phyloP scores from a whole-genome alignment of 2,113 vertebrate genomes.

The Notothenia rossii region DNA sequence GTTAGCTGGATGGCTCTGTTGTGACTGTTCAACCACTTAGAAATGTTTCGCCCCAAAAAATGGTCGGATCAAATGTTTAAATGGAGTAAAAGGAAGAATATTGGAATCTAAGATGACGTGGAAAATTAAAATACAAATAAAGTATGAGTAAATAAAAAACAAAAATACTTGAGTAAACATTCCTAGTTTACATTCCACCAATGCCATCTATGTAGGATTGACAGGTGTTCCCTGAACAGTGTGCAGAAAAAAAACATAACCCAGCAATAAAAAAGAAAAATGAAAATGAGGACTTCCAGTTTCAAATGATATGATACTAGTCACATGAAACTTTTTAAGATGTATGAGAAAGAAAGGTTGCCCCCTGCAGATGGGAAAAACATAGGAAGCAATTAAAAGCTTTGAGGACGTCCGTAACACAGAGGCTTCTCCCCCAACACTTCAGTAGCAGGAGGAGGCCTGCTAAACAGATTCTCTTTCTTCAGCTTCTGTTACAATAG shows the following conservation, averaged over 20 bases:
- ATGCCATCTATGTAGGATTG: background rate
- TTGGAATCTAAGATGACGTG: background rate
- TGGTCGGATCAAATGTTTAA: background rate
- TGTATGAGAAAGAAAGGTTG: slow-evolving; percentile 3
- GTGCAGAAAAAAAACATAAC: background rate
- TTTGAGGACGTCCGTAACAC: slow-evolving; percentile 71
- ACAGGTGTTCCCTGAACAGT: background rate
- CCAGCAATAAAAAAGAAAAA: background rate
- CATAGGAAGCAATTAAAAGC: slow-evolving; percentile 88
- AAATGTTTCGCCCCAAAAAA: background rate
- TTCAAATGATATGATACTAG: background rate
- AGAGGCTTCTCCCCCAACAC: slow-evolving; percentile 60
- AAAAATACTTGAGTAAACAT: background rate
- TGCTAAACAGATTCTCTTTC: slow-evolving; percentile 88
- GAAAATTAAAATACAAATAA: background rate
- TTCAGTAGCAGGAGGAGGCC: slow-evolving; percentile 75
- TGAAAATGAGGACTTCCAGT: background rate
- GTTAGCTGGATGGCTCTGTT: no score
- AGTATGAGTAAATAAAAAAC: background rate
- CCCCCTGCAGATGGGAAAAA: slow-evolving; percentile 86
- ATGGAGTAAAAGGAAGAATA: background rate
- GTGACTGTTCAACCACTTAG: no score
- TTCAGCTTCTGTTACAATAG: slow-evolving; percentile 74
- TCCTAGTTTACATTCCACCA: background rate
- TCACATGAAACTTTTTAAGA: slow-evolving; percentile 4